A percentile compares a stretch with the other conserved stretches of the same genome.
Evolutionary conservation across 1,140 invertebrate genomes (phyloP).

Genomic region (Drosophila bipectinata): DNA sequence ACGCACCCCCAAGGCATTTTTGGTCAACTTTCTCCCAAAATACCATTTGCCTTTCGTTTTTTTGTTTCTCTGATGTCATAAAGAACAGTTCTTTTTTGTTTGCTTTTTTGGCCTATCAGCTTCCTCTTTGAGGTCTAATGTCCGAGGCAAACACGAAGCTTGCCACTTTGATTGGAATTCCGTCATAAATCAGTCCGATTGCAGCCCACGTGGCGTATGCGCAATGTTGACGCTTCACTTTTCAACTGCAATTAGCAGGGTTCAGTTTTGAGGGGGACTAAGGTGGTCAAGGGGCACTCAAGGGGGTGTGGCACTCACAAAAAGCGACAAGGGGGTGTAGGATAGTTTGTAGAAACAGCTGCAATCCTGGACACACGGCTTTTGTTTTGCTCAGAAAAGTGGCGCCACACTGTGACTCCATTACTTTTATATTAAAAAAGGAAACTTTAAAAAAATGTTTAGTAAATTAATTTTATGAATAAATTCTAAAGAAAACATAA

Average conservation of each 20-base stretch:
- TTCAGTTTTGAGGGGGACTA: neutral
- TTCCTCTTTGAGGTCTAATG: constrained; percentile 27
- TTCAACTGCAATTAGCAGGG: constrained; percentile 59
- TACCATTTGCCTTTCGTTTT: neutral
- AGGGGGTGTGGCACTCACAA: neutral
- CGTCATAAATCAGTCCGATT: constrained; percentile 48
- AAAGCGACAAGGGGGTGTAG: neutral
- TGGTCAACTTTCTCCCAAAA: constrained; percentile 31
- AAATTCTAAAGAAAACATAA: too few relatives aligned
- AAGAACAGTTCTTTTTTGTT: constrained; percentile 22
- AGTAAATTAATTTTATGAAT: neutral
- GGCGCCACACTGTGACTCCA: constrained; percentile 54
- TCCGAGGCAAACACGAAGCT: constrained; percentile 22
- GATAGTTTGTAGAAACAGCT: neutral
- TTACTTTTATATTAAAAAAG: neutral
- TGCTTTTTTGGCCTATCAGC: constrained; percentile 1
- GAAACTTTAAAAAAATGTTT: too few relatives aligned
- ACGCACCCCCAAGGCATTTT: constrained; percentile 24
- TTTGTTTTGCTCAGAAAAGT: constrained; percentile 39
- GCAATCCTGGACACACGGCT: constrained; percentile 4
- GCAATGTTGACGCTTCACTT: constrained; percentile 53
- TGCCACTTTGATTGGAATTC: constrained; percentile 36
- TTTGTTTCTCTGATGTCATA: constrained; percentile 31
- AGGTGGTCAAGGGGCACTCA: neutral
- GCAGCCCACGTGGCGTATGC: constrained; percentile 68